These are phyloP conservation scores for Panagrolaimus sp. DNA, from an alignment of 1,140 invertebrate genomes.

Conservation along the genomic window DNA sequence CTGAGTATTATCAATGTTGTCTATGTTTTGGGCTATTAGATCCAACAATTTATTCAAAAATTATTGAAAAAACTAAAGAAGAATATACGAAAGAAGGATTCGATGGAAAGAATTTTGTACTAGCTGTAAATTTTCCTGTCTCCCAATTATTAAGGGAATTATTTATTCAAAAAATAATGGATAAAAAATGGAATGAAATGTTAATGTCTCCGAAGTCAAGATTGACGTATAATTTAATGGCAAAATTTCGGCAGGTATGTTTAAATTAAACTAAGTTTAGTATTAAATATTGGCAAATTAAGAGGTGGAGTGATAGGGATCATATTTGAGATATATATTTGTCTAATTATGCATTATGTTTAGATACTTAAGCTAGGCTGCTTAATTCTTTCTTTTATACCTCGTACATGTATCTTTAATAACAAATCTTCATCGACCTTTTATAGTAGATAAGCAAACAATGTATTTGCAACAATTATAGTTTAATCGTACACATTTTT, in stretches of 20 bases:
- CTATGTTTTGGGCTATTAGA: slow-evolving; percentile 42
- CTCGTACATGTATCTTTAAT: too few species aligned
- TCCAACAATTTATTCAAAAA: slow-evolving; percentile 21
- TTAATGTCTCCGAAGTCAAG: slow-evolving; percentile 32
- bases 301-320: too few species aligned
- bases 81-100: slow-evolving; percentile 28
- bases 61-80: slow-evolving; percentile 22
- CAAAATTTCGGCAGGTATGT: slow-evolving; percentile 39
- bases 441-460: too few species aligned
- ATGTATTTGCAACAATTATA: too few species aligned
- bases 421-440: too few species aligned
- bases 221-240: slow-evolving; percentile 37
- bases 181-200: slow-evolving; percentile 15
- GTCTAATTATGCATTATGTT: too few species aligned
- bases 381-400: too few species aligned
- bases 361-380: too few species aligned
- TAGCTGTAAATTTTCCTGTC: slow-evolving; percentile 51
- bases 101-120: slow-evolving; percentile 46
- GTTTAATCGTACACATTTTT: too few species aligned
- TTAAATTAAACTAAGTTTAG: slow-evolving; percentile 3
- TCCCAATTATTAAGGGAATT: slow-evolving; percentile 41
- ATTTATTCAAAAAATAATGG: slow-evolving; percentile 20
- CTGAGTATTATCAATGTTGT: slow-evolving; percentile 17
- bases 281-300: too few species aligned
- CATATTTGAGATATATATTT: too few species aligned